phyloP scores from a whole-genome alignment of 2,113 vertebrate species.

The Eretmochelys imbricata region DNA sequence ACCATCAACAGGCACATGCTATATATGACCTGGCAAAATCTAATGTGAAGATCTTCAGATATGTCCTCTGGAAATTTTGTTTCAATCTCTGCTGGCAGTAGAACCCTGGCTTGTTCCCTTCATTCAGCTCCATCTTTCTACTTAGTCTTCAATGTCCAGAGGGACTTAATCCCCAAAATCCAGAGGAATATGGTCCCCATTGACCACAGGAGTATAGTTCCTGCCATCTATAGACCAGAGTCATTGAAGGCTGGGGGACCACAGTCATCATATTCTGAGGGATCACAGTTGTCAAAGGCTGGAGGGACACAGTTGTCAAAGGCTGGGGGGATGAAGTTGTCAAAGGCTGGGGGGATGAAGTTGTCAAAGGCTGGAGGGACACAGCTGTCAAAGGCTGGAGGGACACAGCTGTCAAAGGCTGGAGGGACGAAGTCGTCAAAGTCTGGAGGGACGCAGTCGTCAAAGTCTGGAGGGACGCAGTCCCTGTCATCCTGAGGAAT shows the following conservation, averaged over 20 bases:
- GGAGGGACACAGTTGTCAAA: too few species aligned
- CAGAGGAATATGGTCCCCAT: not conserved
- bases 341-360: too few species aligned
- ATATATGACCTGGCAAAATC: not conserved
- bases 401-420: too few species aligned
- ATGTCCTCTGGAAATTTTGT: not conserved
- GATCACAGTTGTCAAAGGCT: too few species aligned
- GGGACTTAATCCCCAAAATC: not conserved
- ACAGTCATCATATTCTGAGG: too few species aligned
- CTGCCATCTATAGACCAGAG: too few species aligned
- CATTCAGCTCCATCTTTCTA: not conserved
- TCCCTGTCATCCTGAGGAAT: not conserved
- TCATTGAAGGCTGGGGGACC: too few species aligned
- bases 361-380: too few species aligned
- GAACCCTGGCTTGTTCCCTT: not conserved
- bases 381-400: too few species aligned
- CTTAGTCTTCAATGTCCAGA: not conserved
- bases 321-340: too few species aligned
- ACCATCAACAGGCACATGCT: not conserved
- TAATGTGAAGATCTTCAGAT: not conserved
- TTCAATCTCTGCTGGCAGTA: not conserved
- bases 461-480: not conserved
- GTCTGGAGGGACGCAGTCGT: not conserved
- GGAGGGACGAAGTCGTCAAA: too few species aligned
- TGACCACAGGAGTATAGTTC: not conserved